Base-by-base conservation (phyloP, 2,888 invertebrate species). In the Himalopsyche kuldschensis region DNA sequence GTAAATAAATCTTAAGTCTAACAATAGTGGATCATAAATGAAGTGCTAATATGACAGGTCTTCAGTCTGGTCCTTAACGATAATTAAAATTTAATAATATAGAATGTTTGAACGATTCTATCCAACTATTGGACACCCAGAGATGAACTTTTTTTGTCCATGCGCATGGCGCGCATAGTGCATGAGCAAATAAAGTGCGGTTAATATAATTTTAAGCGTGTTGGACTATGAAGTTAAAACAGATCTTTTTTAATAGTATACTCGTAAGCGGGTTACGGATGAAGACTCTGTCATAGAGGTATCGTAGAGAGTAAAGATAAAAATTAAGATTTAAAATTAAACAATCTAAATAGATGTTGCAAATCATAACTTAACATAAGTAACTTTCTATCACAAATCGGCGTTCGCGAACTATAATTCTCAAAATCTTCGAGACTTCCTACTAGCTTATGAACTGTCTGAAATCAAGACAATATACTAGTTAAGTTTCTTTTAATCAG, bases 301-400 rank as follows among this genome's bases (percentile, higher is more conserved):
- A 48, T 6, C 69, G 31, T 80, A 81, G 81, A 69, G 75, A 81
- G 48, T 83, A 80, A 83, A 47, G 77, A 47, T 81, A 82, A 81
- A 84, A 48, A 41, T 46, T 81, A 84, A 76, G 81, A 47, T 78
- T 46, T 82, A 82, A 82, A 84, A 79, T 79, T 77, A 78, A 83
- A 55, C 24, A 84, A 63, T 79, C 79, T 85, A 85, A 85, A 84
- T 85, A 85, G 84, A 82, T 84, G 78, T 86, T 86, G 86, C 86
- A 85, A 86, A 86, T 86, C 86, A 86, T 85, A 86, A 86, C 86
- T 86, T 86, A 86, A 86, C 86, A 86, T 85, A 84, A 81, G 85
- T 81, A 78, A 84, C 55, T 83, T 48, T 78, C 75, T 84, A 83
- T 84, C 85, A 83, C 82, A 84, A 82, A 85, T 84, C 80, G 77